A percentile compares a stretch with the other conserved stretches of the same genome.
Conservation (phyloP, 2,888 invertebrate genomes). For the Bugula neritina region DNA sequence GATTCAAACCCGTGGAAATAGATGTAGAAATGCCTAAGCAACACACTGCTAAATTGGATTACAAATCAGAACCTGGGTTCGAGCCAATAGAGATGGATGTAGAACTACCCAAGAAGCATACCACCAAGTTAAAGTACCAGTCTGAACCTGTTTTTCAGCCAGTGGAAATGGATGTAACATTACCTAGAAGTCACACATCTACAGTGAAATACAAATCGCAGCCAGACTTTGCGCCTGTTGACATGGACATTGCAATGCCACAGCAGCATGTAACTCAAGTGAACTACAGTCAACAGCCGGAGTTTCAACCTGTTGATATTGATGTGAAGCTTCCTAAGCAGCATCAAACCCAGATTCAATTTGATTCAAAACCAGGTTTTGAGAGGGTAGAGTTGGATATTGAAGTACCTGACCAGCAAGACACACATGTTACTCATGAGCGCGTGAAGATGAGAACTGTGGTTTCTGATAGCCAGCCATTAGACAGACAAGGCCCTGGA, state of each 20-base stretch:
- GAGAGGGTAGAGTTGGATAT: not conserved
- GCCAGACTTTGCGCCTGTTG: slow-evolving; percentile 13
- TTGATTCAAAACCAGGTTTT: slow-evolving; percentile 5
- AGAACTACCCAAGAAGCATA: not conserved
- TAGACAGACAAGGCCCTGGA: not conserved
- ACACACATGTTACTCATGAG: not conserved
- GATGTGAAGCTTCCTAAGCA: slow-evolving; percentile 1
- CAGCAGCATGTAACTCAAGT: slow-evolving; percentile 12
- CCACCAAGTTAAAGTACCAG: not conserved
- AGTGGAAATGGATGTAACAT: not conserved
- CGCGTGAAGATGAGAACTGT: too few relatives aligned
- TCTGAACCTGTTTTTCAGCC: not conserved
- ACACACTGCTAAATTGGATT: not conserved
- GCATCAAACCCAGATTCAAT: not conserved
- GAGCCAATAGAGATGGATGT: slow-evolving; percentile 16
- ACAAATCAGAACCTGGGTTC: not conserved
- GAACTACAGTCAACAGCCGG: not conserved
- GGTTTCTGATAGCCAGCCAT: not conserved
- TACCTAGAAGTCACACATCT: slow-evolving; percentile 6
- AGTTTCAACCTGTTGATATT: slow-evolving; percentile 14
- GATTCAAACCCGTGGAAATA: slow-evolving; percentile 9
- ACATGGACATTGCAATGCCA: not conserved
- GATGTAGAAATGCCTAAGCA: slow-evolving; percentile 4
- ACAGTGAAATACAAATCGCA: not conserved
- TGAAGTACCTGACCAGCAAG: not conserved